phyloP scores from a whole-genome alignment of 2,888 invertebrate genomes.

The Lithophane ornitopus region DNA sequence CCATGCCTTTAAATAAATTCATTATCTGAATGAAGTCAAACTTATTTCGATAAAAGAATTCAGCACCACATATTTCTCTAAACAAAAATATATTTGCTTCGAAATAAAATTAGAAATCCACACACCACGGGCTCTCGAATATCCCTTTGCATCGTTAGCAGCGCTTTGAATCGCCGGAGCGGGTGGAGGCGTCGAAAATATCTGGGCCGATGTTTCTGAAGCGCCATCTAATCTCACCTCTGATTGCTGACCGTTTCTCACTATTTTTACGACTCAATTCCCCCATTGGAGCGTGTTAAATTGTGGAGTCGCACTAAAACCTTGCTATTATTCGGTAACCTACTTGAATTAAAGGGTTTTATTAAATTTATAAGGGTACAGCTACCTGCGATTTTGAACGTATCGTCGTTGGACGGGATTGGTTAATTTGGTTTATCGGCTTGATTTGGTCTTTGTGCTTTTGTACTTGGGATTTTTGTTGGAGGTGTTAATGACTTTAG shows the following conservation, averaged over 20 bases:
- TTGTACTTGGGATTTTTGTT: slow-evolving; percentile 47
- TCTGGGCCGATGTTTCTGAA: slow-evolving; percentile 70
- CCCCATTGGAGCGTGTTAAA: slow-evolving; percentile 72
- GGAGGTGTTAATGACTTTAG: slow-evolving; percentile 43
- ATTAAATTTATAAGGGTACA: slow-evolving; percentile 76
- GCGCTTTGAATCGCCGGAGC: slow-evolving; percentile 61
- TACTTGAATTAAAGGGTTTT: slow-evolving; percentile 76
- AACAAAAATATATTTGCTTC: slow-evolving; percentile 18
- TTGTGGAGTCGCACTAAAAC: slow-evolving; percentile 77
- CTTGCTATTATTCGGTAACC: slow-evolving; percentile 70
- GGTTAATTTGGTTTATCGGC: slow-evolving; percentile 64
- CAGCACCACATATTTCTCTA: slow-evolving; percentile 16
- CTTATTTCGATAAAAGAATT: slow-evolving; percentile 4
- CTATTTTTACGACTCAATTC: slow-evolving; percentile 85
- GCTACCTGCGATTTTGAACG: slow-evolving; percentile 68
- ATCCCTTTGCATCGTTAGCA: slow-evolving; percentile 79
- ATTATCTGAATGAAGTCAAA: not conserved
- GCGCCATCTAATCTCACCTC: slow-evolving; percentile 83
- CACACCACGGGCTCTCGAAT: slow-evolving; percentile 34
- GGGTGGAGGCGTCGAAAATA: slow-evolving; percentile 56
- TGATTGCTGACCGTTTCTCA: slow-evolving; percentile 84
- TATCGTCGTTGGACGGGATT: slow-evolving; percentile 62
- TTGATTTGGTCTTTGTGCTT: slow-evolving; percentile 33
- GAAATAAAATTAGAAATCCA: slow-evolving; percentile 54
- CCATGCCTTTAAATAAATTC: not conserved